These are phyloP conservation scores for Microcebus ravelobensis DNA, from an alignment of 2,113 vertebrate species.

Conservation along the genomic window DNA sequence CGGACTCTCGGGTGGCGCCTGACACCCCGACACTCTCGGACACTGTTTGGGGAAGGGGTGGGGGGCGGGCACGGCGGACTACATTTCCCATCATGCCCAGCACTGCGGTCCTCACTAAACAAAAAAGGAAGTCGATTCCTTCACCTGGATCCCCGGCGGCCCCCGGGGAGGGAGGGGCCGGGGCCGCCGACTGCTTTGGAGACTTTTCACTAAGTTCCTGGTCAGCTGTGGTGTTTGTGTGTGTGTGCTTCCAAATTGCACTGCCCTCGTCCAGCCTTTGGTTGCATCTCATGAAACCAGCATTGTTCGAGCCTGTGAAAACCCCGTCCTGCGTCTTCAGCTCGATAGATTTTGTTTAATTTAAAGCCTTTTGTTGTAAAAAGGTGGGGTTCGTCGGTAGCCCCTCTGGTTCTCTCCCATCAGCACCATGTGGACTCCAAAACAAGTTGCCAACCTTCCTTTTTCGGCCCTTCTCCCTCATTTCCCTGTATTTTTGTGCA, in stretches of 20 bases:
- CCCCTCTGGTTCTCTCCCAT: conserved; percentile 86
- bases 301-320: conserved; percentile 87
- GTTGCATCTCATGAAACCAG: conserved; percentile 86
- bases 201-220: conserved; percentile 69
- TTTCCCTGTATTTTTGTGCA: conserved; percentile 94
- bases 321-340: conserved; percentile 79
- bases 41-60: conserved; percentile 65
- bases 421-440: conserved; percentile 91
- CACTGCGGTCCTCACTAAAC: conserved; percentile 75
- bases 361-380: conserved; percentile 96
- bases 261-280: conserved; percentile 78
- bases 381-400: conserved; percentile 86
- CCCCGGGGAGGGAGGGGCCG: conserved; percentile 69
- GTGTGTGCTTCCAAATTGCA: conserved; percentile 71
- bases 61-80: conserved; percentile 80
- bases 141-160: conserved; percentile 71
- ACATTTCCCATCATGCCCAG: conserved; percentile 88
- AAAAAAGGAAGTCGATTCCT: conserved; percentile 79
- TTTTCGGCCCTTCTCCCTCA: conserved; percentile 79
- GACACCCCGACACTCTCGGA: conserved; percentile 64
- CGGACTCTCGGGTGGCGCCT: conserved; percentile 48
- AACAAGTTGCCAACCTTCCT: conserved; percentile 88
- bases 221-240: conserved; percentile 44
- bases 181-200: conserved; percentile 58
- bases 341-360: conserved; percentile 56